A percentile compares a stretch with the other conserved stretches of the same genome.
These are phyloP conservation scores for Limnephilus rhombicus DNA, from an alignment of 2,888 invertebrate genomes.

Conservation along the genomic window DNA sequence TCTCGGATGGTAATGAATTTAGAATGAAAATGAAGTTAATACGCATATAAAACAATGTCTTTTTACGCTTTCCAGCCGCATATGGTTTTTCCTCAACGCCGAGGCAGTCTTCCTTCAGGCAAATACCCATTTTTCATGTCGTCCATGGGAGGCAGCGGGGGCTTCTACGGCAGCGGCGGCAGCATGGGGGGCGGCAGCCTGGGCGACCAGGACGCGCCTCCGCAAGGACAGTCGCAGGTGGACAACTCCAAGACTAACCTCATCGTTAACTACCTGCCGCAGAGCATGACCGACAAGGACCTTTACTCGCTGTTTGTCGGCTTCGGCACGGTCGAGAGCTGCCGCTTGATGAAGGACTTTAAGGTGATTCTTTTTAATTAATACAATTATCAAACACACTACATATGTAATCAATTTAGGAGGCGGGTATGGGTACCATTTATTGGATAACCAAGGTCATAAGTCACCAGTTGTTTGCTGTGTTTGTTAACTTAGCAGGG, in stretches of 20 bases:
- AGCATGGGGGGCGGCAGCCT: constrained; percentile 72
- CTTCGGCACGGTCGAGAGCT: constrained; percentile 92
- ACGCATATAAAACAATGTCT: neutral
- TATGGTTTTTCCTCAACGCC: constrained; percentile 58
- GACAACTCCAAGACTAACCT: constrained; percentile 85
- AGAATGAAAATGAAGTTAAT: neutral
- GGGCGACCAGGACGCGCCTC: constrained; percentile 75
- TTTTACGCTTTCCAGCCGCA: constrained; percentile 53
- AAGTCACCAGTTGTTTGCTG: no score
- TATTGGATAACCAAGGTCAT: no score
- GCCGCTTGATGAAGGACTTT: constrained; percentile 94
- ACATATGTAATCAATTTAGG: no score
- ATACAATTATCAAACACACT: neutral
- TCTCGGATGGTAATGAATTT: neutral
- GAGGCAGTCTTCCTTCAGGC: constrained; percentile 65
- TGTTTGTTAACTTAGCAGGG: no score
- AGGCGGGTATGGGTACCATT: no score
- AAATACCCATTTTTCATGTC: constrained; percentile 61
- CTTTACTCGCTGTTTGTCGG: constrained; percentile 92
- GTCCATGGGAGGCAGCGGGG: constrained; percentile 51
- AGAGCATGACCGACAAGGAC: constrained; percentile 94
- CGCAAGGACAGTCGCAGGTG: constrained; percentile 65
- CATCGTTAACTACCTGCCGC: constrained; percentile 97
- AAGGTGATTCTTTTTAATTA: constrained; percentile 77
- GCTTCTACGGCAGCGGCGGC: constrained; percentile 64